These are phyloP conservation scores for Boloria euphrosyne DNA, from an alignment of 2,888 invertebrate species.

Conservation along the genomic window DNA sequence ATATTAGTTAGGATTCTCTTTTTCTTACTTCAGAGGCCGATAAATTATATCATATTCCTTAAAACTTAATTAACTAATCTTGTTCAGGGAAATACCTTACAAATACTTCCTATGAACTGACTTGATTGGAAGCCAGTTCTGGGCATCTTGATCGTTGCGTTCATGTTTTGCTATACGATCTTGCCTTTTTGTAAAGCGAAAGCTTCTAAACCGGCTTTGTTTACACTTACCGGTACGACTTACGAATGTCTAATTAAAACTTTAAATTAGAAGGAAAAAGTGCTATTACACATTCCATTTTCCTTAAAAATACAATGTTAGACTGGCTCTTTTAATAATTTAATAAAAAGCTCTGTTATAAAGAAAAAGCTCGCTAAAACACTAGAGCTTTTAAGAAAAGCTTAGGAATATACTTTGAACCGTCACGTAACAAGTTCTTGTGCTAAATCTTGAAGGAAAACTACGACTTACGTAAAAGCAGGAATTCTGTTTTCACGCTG, in stretches of 20 bases:
- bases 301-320: too few relatives aligned
- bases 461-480: slow-evolving; percentile 11
- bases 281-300: too few relatives aligned
- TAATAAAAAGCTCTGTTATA: neutral
- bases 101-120: slow-evolving; percentile 11
- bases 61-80: slow-evolving; percentile 9
- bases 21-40: neutral
- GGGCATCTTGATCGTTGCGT: slow-evolving; percentile 20
- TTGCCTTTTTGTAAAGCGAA: slow-evolving; percentile 9
- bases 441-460: slow-evolving; percentile 16
- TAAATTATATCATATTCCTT: slow-evolving; percentile 3
- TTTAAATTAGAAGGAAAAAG: too few relatives aligned
- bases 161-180: neutral
- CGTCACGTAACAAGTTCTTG: slow-evolving; percentile 20
- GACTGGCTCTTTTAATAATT: neutral
- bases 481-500: slow-evolving; percentile 18
- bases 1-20: neutral
- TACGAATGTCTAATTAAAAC: too few relatives aligned
- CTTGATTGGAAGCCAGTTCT: slow-evolving; percentile 20
- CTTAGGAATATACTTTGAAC: slow-evolving; percentile 11
- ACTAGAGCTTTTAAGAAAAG: slow-evolving; percentile 19
- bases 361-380: neutral
- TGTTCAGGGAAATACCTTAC: slow-evolving; percentile 20
- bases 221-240: neutral
- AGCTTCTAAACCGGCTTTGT: neutral